Conservation (phyloP, 2,888 invertebrate genomes). For the Spilosoma lubricipeda region DNA sequence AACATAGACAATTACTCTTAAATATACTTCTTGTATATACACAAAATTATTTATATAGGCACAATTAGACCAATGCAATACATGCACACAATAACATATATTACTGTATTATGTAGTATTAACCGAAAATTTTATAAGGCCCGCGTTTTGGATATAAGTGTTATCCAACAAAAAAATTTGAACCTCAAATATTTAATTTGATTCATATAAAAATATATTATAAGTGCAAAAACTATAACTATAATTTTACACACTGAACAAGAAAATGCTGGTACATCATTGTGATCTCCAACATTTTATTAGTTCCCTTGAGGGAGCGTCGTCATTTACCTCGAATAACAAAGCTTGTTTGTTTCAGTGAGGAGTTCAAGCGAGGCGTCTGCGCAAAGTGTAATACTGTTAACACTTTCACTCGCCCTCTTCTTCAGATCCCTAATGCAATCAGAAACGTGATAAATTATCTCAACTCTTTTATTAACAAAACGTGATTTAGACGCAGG, state of each 20-base stretch:
- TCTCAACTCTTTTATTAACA: conserved; percentile 71
- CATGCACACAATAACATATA: no score
- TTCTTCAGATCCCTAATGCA: conserved; percentile 70
- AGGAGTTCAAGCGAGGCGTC: conserved; percentile 73
- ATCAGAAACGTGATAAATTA: conserved; percentile 83
- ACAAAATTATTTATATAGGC: no score
- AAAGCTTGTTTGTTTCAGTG: conserved; percentile 78
- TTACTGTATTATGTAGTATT: no score
- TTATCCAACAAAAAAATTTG: no score
- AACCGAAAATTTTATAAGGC: no score
- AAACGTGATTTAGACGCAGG: conserved; percentile 68
- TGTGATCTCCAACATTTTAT: conserved; percentile 47
- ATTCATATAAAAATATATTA: no score
- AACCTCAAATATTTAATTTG: no score
- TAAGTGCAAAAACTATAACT: background rate
- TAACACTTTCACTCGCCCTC: conserved; percentile 75
- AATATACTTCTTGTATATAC: no score
- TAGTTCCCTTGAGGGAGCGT: conserved; percentile 34
- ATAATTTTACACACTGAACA: background rate
- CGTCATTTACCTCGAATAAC: conserved; percentile 55
- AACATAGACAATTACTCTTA: no score
- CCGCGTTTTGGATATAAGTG: no score
- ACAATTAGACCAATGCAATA: no score
- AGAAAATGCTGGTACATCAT: conserved; percentile 36
- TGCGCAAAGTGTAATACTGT: conserved; percentile 74